These are phyloP conservation scores for Patella pellucida DNA, from an alignment of 2,888 invertebrate species.

Conservation along the genomic window DNA sequence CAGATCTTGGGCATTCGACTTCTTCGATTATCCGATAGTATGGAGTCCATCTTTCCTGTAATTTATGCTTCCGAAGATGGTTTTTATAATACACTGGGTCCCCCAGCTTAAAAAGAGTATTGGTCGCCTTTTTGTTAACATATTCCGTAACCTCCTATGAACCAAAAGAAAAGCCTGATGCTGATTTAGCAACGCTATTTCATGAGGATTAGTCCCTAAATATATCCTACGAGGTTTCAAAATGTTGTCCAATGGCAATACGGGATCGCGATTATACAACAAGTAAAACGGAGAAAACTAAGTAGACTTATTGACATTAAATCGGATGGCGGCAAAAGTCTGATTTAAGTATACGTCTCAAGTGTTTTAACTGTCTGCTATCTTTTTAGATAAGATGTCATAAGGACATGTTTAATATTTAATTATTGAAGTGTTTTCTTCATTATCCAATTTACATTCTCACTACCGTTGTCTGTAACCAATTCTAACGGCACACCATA, in stretches of 20 bases:
- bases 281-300: conserved; percentile 31
- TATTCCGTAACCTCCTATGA: no score
- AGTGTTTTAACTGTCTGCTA: no score
- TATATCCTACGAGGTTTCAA: conserved; percentile 33
- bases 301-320: no score
- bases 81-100: no score
- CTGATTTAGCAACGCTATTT: conserved; percentile 35
- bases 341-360: no score
- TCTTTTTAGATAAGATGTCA: no score
- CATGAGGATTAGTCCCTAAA: conserved; percentile 26
- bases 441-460: conserved; percentile 12
- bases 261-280: conserved; percentile 32
- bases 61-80: no score
- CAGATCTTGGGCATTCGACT: conserved; percentile 22
- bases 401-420: background rate
- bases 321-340: no score
- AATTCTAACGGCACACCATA: conserved; percentile 21
- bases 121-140: no score
- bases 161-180: no score
- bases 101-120: no score
- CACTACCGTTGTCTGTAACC: conserved; percentile 19
- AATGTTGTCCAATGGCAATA: conserved; percentile 35
- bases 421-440: conserved; percentile 11
- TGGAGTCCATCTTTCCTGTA: conserved; percentile 35
- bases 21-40: conserved; percentile 35